These are phyloP conservation scores for Drosophila sordidapex DNA, from an alignment of 2,888 invertebrate genomes.

Conservation along the genomic window DNA sequence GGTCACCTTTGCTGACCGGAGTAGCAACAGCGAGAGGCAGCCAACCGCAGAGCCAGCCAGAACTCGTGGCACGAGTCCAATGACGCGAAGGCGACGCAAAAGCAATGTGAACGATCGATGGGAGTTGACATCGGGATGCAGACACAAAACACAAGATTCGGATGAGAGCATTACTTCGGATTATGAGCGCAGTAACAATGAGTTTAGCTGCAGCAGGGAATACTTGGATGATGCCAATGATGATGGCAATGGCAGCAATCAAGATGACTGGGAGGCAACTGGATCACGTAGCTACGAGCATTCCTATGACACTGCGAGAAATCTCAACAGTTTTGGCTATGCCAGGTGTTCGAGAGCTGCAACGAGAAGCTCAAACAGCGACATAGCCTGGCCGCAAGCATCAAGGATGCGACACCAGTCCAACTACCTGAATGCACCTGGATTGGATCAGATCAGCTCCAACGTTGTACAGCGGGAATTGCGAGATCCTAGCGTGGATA, in stretches of 20 bases:
- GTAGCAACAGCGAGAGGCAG: not conserved
- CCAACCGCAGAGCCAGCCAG: not conserved
- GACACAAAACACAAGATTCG: not conserved
- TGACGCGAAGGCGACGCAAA: not conserved
- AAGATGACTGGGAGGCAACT: not conserved
- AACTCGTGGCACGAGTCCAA: constrained; percentile 3
- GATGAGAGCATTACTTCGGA: not conserved
- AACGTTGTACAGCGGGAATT: not conserved
- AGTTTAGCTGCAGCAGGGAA: not conserved
- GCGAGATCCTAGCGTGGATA: not conserved
- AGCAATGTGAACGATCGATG: not conserved
- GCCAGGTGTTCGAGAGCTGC: not conserved
- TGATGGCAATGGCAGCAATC: not conserved
- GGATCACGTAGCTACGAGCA: not conserved
- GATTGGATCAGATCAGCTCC: not conserved
- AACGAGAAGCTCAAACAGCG: not conserved
- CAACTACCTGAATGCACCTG: not conserved
- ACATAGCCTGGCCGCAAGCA: not conserved
- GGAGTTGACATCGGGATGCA: not conserved
- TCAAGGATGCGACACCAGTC: too few relatives aligned
- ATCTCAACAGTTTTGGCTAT: not conserved
- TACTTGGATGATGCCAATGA: not conserved
- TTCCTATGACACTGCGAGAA: not conserved
- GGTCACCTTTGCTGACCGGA: constrained; percentile 14
- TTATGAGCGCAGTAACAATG: not conserved